Evolutionary conservation across 2,888 invertebrate species (phyloP).

Genomic region (Drosophila affinis): DNA sequence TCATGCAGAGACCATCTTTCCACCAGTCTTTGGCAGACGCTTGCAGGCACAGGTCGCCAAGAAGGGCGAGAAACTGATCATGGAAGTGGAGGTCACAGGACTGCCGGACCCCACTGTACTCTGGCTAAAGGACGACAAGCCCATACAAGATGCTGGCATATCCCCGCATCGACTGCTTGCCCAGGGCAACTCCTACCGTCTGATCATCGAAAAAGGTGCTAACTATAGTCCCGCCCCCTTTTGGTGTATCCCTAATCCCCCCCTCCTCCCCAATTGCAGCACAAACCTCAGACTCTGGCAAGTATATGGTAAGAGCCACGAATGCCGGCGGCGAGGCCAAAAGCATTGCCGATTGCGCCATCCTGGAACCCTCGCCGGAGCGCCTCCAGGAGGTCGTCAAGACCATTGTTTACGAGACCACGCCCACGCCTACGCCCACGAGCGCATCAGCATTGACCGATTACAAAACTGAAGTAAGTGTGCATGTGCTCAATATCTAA

Average conservation of each 20-base stretch:
- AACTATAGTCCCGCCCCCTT: too few species aligned
- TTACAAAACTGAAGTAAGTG: slow-evolving; percentile 83
- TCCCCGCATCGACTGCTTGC: slow-evolving; percentile 86
- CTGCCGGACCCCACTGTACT: slow-evolving; percentile 89
- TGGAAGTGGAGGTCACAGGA: slow-evolving; percentile 92
- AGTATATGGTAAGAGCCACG: slow-evolving; percentile 89
- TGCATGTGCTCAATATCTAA: slow-evolving; percentile 81
- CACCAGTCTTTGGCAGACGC: slow-evolving; percentile 91
- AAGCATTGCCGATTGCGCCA: slow-evolving; percentile 91
- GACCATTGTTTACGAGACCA: slow-evolving; percentile 86
- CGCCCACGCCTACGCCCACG: slow-evolving; percentile 19
- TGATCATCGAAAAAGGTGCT: slow-evolving; percentile 89
- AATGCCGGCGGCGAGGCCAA: slow-evolving; percentile 93
- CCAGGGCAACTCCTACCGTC: slow-evolving; percentile 88
- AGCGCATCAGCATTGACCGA: slow-evolving; percentile 53
- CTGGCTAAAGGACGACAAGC: slow-evolving; percentile 90
- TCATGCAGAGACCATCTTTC: slow-evolving; percentile 89
- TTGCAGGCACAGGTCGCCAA: slow-evolving; percentile 90
- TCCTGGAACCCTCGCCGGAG: slow-evolving; percentile 88
- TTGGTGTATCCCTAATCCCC: too few species aligned
- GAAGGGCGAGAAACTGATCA: slow-evolving; percentile 88
- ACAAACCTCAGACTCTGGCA: slow-evolving; percentile 88
- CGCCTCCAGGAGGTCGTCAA: slow-evolving; percentile 88
- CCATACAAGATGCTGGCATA: slow-evolving; percentile 85
- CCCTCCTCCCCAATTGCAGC: slow-evolving; percentile 83